Conservation (phyloP, 2,113 vertebrate genomes). For the Myotis davidii region DNA sequence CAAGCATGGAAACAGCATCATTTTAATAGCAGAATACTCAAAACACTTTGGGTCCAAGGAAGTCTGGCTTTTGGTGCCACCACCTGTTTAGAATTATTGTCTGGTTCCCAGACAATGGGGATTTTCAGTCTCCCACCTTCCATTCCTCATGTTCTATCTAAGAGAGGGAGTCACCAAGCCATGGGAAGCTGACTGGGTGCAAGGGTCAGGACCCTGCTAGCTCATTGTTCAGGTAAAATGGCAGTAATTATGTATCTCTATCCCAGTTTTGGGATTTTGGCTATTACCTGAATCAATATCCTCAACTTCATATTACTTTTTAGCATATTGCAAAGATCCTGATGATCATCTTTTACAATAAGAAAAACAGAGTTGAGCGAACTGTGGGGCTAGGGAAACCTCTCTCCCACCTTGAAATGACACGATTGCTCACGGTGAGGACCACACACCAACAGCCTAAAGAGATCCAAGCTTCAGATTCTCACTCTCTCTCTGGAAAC, state of each 20-base stretch:
- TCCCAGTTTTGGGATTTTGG: neutral
- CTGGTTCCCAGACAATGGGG: neutral
- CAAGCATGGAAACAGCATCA: neutral
- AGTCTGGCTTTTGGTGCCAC: neutral
- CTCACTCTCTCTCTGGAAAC: conserved; percentile 75
- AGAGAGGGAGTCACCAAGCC: neutral
- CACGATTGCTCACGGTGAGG: neutral
- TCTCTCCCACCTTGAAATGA: neutral
- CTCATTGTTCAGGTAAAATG: neutral
- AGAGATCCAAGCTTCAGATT: conserved; percentile 65
- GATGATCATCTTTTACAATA: neutral
- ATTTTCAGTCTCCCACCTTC: neutral
- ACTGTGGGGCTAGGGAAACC: neutral
- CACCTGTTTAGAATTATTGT: neutral
- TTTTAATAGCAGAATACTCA: neutral
- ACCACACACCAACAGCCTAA: conserved; percentile 41
- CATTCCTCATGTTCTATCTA: neutral
- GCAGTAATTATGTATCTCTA: neutral
- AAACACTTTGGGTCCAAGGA: neutral
- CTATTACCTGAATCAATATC: neutral
- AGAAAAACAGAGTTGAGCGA: neutral
- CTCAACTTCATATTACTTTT: neutral
- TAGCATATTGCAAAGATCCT: neutral
- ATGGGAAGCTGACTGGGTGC: neutral
- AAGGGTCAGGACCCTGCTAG: neutral